These are phyloP conservation scores for Clarias macrocephalus DNA, from an alignment of 2,113 vertebrate species.

Conservation along the genomic window DNA sequence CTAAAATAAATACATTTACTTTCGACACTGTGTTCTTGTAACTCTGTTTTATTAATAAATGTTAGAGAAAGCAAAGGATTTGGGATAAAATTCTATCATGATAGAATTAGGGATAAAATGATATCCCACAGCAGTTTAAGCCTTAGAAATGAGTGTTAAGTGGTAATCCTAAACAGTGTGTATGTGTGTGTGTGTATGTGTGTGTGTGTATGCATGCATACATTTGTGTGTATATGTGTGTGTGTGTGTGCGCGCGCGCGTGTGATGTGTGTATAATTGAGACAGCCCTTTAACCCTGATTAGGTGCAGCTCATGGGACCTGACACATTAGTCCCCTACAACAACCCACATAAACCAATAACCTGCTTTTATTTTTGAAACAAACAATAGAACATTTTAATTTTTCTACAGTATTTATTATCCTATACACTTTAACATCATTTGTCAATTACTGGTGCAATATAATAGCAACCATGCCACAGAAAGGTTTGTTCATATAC, in stretches of 20 bases:
- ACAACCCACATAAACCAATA: constrained; percentile 46
- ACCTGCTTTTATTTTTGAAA: constrained; percentile 33
- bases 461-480: neutral
- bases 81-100: constrained; percentile 48
- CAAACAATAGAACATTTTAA: neutral
- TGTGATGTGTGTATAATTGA: constrained; percentile 54
- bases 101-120: constrained; percentile 49
- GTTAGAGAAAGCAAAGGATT: constrained; percentile 23
- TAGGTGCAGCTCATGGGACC: constrained; percentile 57
- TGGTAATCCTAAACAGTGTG: constrained; percentile 47
- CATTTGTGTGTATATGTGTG: constrained; percentile 17
- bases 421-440: neutral
- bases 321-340: constrained; percentile 56
- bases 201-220: constrained; percentile 2
- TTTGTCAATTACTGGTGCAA: neutral
- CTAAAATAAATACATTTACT: neutral
- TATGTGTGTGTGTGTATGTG: constrained; percentile 37
- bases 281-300: constrained; percentile 62
- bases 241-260: too few relatives aligned
- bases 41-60: constrained; percentile 34
- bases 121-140: constrained; percentile 45
- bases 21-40: neutral
- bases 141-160: constrained; percentile 42
- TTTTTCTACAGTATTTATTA: neutral
- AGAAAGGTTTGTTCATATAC: neutral